A percentile compares a stretch with the other conserved stretches of the same genome.
Evolutionary conservation across 2,888 invertebrate species (phyloP).

Genomic region (Brachylomia viminalis): DNA sequence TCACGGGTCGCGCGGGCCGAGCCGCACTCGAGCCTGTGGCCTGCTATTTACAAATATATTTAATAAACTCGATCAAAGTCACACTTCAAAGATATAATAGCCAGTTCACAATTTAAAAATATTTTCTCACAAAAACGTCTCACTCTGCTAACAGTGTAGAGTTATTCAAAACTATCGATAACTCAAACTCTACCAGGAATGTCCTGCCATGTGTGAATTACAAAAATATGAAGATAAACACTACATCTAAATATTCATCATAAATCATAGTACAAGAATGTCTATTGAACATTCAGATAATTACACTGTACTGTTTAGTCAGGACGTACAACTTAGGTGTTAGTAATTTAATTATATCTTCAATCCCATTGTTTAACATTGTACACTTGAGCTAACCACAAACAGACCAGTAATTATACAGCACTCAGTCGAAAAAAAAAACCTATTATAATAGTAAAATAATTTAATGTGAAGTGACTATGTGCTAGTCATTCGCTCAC

Average conservation of each 20-base stretch:
- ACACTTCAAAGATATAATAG: slow-evolving; percentile 37
- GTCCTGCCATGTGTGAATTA: slow-evolving; percentile 41
- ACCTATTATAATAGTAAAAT: slow-evolving; percentile 53
- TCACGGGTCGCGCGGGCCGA: background rate
- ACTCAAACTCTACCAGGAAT: slow-evolving; percentile 52
- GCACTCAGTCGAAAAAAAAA: slow-evolving; percentile 50
- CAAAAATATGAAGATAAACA: slow-evolving; percentile 46
- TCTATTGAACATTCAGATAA: slow-evolving; percentile 20
- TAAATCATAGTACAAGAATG: slow-evolving; percentile 28
- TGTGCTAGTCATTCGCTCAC: slow-evolving; percentile 48
- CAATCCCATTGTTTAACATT: slow-evolving; percentile 62
- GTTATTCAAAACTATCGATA: slow-evolving; percentile 23
- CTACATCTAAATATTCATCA: slow-evolving; percentile 33
- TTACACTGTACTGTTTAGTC: slow-evolving; percentile 32
- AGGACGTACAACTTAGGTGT: slow-evolving; percentile 36
- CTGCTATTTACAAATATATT: slow-evolving; percentile 56
- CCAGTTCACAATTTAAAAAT: slow-evolving; percentile 45
- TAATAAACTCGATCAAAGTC: slow-evolving; percentile 45
- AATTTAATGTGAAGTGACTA: slow-evolving; percentile 47
- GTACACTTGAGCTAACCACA: slow-evolving; percentile 68
- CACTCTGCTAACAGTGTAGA: slow-evolving; percentile 35
- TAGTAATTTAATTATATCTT: slow-evolving; percentile 49
- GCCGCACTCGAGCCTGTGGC: slow-evolving; percentile 49
- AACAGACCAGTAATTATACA: slow-evolving; percentile 54
- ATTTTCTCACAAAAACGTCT: slow-evolving; percentile 35